Evolutionary conservation across 2,888 invertebrate genomes (phyloP).

Genomic region (Xestia c-nigrum): DNA sequence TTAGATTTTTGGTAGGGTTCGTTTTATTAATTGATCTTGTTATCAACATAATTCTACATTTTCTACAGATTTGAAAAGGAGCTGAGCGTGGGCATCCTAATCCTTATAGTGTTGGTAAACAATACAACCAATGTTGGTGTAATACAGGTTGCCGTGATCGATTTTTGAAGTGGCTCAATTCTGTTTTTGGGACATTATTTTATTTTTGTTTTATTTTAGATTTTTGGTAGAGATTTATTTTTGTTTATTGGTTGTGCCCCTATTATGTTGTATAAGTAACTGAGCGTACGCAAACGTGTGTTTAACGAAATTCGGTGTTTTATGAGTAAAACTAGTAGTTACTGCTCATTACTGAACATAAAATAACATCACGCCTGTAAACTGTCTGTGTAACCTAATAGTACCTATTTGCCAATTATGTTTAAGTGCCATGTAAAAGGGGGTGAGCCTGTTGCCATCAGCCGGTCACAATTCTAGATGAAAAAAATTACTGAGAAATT

Average conservation of each 20-base stretch:
- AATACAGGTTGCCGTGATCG: constrained; percentile 60
- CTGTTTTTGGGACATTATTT: constrained; percentile 45
- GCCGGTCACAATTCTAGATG: too few species aligned
- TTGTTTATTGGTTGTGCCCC: too few species aligned
- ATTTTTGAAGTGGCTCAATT: constrained; percentile 64
- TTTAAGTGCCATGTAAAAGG: too few species aligned
- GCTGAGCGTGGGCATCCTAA: background rate
- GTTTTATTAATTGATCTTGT: constrained; percentile 39
- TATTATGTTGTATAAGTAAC: background rate
- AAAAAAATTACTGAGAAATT: too few species aligned
- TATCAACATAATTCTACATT: too few species aligned
- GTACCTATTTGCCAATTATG: too few species aligned
- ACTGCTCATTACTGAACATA: background rate
- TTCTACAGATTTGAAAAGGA: background rate
- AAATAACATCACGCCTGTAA: too few species aligned
- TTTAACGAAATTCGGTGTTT: background rate
- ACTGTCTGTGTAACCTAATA: too few species aligned
- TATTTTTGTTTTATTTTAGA: constrained; percentile 1
- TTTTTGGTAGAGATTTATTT: constrained; percentile 2
- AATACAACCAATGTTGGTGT: constrained; percentile 58
- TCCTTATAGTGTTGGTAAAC: constrained; percentile 67
- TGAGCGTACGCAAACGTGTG: background rate
- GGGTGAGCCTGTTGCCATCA: too few species aligned
- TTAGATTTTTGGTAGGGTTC: constrained; percentile 32
- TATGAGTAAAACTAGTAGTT: background rate